Evolutionary conservation across 2,888 invertebrate species (phyloP), one percentile per base, ranked within the genome.

Genomic region (Ectemnius continuus): DNA sequence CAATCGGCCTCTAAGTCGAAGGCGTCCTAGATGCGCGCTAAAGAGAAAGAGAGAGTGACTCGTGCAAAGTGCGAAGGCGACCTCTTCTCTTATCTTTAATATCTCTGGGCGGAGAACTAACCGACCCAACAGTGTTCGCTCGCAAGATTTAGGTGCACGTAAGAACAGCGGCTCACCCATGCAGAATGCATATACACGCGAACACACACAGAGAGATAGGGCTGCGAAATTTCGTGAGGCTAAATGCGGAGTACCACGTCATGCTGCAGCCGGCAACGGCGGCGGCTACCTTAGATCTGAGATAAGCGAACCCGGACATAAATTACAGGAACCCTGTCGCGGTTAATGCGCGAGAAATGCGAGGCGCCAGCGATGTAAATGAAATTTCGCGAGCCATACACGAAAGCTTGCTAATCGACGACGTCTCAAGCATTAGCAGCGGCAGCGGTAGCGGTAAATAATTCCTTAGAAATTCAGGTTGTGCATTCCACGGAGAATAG

Each of bases 1-100:
- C 81, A 78, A 81, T 81, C 81, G 81, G 81, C 81, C 81, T 70
- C 52, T 23, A 81, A 81, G 81, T 78, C 81, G 75, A 78, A 68
- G 36, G 36, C 36, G 36, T 36, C 36, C 36, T 36, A 36, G 6
- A 36, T 36, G 36, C n/a, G n/a, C n/a, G n/a, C n/a, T n/a, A n/a
- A 4, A 20, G 20, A 20, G 20, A 20, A 2, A 23, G 8, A 6
- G 8, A 36, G 11, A 36, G 8, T 36, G 8, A 36, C 36, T 36
- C 36, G 36, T 36, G 36, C 36, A 36, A 23, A 23, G 23, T 23
- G 3, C 36, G 6, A 6, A 36, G 36, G 4, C 8, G 36, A 36
- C 36, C 36, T 36, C 36, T 52, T 52, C 52, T 52, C n/a, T 52
- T 6, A 16, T 16, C 52, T 14, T 52, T 52, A 52, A 52, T 52